Conservation (phyloP, 1,140 invertebrate genomes). For the Oreohelix idahoensis region DNA sequence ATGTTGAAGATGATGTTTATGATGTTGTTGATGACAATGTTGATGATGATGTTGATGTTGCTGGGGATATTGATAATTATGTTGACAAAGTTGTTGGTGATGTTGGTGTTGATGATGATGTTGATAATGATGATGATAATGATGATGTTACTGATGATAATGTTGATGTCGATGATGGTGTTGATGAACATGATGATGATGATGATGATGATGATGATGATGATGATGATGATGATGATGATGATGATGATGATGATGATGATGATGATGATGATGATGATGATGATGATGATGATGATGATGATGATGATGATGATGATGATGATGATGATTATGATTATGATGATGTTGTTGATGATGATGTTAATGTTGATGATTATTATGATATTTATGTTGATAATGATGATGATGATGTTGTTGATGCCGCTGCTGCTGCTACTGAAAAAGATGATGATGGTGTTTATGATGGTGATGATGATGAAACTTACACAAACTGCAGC, state of each 20-base stretch:
- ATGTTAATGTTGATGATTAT: too few relatives aligned
- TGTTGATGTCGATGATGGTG: background rate
- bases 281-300: constrained; percentile 6
- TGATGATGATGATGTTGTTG: too few relatives aligned
- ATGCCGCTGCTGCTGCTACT: too few relatives aligned
- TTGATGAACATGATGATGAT: background rate
- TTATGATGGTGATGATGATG: too few relatives aligned
- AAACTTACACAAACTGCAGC: background rate
- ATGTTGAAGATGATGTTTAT: background rate
- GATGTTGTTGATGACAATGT: background rate
- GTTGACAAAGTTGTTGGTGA: background rate
- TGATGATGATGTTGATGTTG: background rate
- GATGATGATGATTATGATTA: too few relatives aligned
- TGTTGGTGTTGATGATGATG: background rate
- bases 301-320: constrained; percentile 4
- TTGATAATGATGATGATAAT: background rate
- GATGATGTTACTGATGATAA: background rate
- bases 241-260: background rate
- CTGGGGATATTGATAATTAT: background rate
- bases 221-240: background rate
- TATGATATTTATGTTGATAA: too few relatives aligned
- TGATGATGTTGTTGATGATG: too few relatives aligned
- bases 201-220: background rate
- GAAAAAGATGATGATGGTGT: too few relatives aligned
- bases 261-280: background rate